Evolutionary conservation across 2,113 vertebrate genomes (phyloP), one percentile per base, ranked within the genome.

Genomic region (Promerops cafer): DNA sequence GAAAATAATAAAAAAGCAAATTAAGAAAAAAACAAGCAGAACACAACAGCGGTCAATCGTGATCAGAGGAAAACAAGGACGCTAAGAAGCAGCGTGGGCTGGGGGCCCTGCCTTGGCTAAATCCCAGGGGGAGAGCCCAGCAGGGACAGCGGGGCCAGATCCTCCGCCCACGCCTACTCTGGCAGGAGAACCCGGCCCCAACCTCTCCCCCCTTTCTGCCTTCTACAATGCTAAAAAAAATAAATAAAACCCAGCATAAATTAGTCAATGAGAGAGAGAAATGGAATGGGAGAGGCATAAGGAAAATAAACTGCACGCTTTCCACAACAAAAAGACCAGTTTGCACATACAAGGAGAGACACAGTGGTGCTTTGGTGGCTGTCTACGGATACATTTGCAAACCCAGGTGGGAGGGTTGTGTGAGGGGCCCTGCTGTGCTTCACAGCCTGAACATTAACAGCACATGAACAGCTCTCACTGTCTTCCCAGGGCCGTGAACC

Each of bases 1-100:
- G 97, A 97, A 97, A 98, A 98, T 98, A 98, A 98, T 66, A 97
- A 97, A 96, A 94, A 96, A 91, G 96, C 96, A 97, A 98, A 98
- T 97, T 96, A 97, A 97, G 97, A 94, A 98, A 96, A 96, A 96
- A 72, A 0, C 97, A 97, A 97, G 98, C 97, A 98, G 97, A 98
- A 97, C 97, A 98, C 97, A 98, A 98, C 97, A 97, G 97, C 79
- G 97, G 94, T 83, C 97, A 98, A 98, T 96, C 16, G 97, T 88
- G 97, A 97, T 96, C 97, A 97, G 96, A 96, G 96, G 86, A 76
- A 97, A 96, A 97, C 93, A 92, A 96, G 57, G 95, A 97, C 26
- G 96, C 44, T 85, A 96, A 98, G 96, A 97, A 96, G 96, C 96
- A 61, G 95, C 31, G 2, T 16, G 14, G 30, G 44, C 19, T 2